A percentile compares a stretch with the other conserved stretches of the same genome.
These are phyloP conservation scores for Acomys russatus DNA, from an alignment of 2,797 vertebrate species.

Conservation along the genomic window DNA sequence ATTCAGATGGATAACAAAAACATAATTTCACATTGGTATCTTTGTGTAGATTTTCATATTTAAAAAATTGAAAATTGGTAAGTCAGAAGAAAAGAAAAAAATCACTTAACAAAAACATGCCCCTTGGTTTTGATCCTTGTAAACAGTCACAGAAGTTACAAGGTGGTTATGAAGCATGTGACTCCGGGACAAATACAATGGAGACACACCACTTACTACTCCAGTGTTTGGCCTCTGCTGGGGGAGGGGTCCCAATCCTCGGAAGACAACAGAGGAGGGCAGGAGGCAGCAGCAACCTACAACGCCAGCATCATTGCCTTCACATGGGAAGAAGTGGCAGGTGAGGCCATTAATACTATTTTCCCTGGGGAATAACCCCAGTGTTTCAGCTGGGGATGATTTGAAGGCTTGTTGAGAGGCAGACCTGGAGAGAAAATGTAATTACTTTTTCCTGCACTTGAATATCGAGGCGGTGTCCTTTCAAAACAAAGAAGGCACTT, in stretches of 20 bases:
- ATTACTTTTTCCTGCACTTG: constrained; percentile 79
- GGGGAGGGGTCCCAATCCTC: background rate
- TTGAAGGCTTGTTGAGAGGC: constrained; percentile 71
- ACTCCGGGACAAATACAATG: background rate
- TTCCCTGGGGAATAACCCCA: constrained; percentile 69
- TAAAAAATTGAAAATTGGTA: constrained; percentile 10
- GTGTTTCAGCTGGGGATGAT: constrained; percentile 53
- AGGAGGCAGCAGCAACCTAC: background rate
- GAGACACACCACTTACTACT: background rate
- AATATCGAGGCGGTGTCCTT: constrained; percentile 78
- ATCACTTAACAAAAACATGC: background rate
- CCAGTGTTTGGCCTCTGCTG: background rate
- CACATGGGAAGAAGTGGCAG: background rate
- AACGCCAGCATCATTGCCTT: background rate
- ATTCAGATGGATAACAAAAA: constrained; percentile 54
- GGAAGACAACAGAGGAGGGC: background rate
- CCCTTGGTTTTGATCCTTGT: constrained; percentile 1
- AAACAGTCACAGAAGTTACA: background rate
- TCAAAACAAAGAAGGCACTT: constrained; percentile 70
- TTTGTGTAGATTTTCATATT: constrained; percentile 39
- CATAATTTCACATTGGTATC: constrained; percentile 20
- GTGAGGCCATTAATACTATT: background rate
- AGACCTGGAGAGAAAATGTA: constrained; percentile 77
- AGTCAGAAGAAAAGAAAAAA: constrained; percentile 55
- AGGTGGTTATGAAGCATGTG: background rate